Conservation (phyloP, 2,113 vertebrate genomes). For the Macrotis lagotis region DNA sequence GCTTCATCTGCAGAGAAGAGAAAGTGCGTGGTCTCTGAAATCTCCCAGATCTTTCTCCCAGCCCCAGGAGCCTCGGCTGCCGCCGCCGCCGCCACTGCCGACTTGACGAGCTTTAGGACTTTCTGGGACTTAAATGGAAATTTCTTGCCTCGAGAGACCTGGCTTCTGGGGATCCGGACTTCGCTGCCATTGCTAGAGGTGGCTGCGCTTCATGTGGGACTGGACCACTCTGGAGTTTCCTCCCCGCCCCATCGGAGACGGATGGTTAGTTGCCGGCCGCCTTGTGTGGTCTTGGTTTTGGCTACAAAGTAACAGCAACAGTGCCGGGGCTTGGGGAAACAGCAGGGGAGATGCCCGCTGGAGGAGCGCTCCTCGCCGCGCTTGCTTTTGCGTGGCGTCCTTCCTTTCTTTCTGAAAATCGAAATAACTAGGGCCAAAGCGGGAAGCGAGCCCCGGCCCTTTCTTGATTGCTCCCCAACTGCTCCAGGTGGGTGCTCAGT, state of each 20-base stretch:
- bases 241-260: conserved; percentile 21
- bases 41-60: neutral
- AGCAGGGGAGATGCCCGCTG: conserved; percentile 1
- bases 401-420: neutral
- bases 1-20: neutral
- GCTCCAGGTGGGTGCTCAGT: neutral
- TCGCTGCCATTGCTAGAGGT: neutral
- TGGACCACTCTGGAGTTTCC: conserved; percentile 36
- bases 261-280: conserved; percentile 8
- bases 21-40: neutral
- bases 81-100: neutral
- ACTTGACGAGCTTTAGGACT: conserved; percentile 66
- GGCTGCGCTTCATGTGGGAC: neutral
- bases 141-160: conserved; percentile 51
- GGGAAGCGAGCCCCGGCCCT: neutral
- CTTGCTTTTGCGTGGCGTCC: neutral
- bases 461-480: neutral
- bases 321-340: conserved; percentile 8
- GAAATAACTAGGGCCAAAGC: neutral
- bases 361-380: neutral
- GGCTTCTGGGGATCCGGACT: neutral
- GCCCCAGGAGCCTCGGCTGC: neutral
- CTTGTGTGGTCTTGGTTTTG: neutral
- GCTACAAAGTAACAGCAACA: conserved; percentile 57
- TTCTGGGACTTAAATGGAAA: conserved; percentile 72